Conservation (phyloP, 2,113 vertebrate genomes). For the Dromaius novaehollandiae region DNA sequence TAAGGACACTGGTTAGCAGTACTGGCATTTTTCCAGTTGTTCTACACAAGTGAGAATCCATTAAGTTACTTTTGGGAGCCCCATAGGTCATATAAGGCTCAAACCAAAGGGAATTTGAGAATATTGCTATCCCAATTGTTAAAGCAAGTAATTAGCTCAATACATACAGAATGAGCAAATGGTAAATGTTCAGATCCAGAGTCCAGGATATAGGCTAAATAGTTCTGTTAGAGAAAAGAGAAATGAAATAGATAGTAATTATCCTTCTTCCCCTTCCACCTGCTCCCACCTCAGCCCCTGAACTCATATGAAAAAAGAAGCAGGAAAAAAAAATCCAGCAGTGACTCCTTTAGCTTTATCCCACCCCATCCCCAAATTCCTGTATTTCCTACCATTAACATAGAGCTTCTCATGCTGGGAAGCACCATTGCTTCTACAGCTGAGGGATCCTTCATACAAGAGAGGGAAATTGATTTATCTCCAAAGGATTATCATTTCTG, state of each 20-base stretch:
- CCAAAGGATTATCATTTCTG: conserved; percentile 3
- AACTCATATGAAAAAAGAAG: not conserved
- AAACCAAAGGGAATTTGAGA: not conserved
- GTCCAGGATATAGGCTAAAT: not conserved
- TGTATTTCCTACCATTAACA: not conserved
- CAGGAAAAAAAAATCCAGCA: not conserved
- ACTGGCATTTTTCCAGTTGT: not conserved
- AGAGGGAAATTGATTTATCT: not conserved
- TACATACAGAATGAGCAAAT: not conserved
- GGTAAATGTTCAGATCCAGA: not conserved
- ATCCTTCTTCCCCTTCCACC: not conserved
- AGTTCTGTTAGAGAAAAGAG: not conserved
- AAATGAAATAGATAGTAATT: not conserved
- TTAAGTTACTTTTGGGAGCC: not conserved
- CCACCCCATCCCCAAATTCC: not conserved
- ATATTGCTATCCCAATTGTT: not conserved
- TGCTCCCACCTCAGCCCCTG: not conserved
- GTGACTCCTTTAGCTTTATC: not conserved
- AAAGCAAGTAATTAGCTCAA: not conserved
- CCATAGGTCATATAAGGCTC: not conserved
- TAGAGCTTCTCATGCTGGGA: not conserved
- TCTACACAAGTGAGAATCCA: not conserved
- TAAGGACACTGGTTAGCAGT: not conserved
- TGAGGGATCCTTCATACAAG: not conserved
- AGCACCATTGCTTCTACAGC: not conserved